These are phyloP conservation scores for Argyrosomus japonicus DNA, from an alignment of 2,113 vertebrate species.

Conservation along the genomic window DNA sequence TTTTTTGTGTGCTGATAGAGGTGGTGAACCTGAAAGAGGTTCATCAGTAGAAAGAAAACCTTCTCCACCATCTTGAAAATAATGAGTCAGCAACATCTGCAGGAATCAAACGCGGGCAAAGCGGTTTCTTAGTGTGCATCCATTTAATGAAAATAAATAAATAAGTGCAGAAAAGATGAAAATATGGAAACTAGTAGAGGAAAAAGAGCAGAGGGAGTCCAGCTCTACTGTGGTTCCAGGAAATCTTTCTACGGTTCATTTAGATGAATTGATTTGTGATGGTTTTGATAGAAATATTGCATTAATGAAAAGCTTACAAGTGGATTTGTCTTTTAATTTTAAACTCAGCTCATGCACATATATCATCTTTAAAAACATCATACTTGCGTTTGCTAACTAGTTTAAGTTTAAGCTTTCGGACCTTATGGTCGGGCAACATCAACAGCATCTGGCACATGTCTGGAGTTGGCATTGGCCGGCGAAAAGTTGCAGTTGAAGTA, in stretches of 20 bases:
- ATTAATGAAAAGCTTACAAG: neutral
- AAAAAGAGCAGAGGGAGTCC: neutral
- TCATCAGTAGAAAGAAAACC: slow-evolving; percentile 12
- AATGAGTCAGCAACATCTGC: slow-evolving; percentile 45
- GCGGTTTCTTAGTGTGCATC: neutral
- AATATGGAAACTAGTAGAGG: neutral
- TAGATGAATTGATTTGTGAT: neutral
- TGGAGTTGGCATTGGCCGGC: neutral
- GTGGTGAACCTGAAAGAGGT: neutral
- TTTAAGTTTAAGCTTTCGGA: neutral
- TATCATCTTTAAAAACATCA: neutral
- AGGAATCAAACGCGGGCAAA: slow-evolving; percentile 8
- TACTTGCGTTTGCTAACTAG: neutral
- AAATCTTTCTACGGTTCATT: neutral
- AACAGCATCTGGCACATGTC: slow-evolving; percentile 8
- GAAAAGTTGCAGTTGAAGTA: neutral
- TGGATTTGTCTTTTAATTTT: neutral
- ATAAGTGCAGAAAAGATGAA: neutral
- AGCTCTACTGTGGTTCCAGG: neutral
- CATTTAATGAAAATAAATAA: slow-evolving; percentile 11
- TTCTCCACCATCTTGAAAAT: neutral
- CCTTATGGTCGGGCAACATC: neutral
- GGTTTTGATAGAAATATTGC: neutral
- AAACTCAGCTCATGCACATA: neutral
- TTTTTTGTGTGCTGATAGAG: slow-evolving; percentile 11